Evolutionary conservation across 64 coral and sea anemone genomes (phyloP), one percentile per base, ranked within the genome.

Genomic region (Astreopora myriophthalma): DNA sequence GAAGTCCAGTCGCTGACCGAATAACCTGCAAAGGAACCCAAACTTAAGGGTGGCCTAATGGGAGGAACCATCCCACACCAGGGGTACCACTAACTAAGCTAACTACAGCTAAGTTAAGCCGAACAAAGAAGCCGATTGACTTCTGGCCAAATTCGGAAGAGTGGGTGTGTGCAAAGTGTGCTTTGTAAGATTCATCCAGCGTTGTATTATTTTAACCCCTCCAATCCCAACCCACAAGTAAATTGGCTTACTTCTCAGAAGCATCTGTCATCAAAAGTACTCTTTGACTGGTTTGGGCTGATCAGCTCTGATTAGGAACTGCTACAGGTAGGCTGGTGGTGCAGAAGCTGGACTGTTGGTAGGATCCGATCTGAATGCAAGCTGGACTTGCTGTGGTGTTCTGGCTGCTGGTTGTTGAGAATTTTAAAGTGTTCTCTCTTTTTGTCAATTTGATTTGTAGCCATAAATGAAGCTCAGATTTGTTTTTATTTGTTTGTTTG

Each of bases 151-250:
- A 76, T 10, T n/a, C n/a, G n/a, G n/a, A n/a, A n/a, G n/a, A n/a
- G n/a, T n/a, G n/a, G n/a, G n/a, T n/a, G n/a, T n/a, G 74, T 76
- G 74, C 9, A 71, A 48, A 11, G 74, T 76, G 27, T 76, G 74
- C 38, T 48, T 76, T 76, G 68, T 14, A 71, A 71, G 68, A 17
- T 71, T 71, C 68, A 71, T 27, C 68, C 68, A 71, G 68, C 12
- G 28, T 1, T 34, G 2, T 19, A 71, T 33, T 55, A 55, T 34
- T 35, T 17, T 32, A 27, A 26, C 64, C 64, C 30, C 30, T 72
- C 24, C 68, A 8, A 33, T 16, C 3, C 68, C 68, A 31, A 1
- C 68, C 68, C 30, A 1, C 49, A 55, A 14, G 13, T 16, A 3
- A 14, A 3, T 55, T 2, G 11, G 17, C 49, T 55, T n/a, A n/a